A percentile compares a stretch with the other conserved stretches of the same genome.
Conservation (phyloP, 2,888 invertebrate genomes). For the Lysandra coridon region DNA sequence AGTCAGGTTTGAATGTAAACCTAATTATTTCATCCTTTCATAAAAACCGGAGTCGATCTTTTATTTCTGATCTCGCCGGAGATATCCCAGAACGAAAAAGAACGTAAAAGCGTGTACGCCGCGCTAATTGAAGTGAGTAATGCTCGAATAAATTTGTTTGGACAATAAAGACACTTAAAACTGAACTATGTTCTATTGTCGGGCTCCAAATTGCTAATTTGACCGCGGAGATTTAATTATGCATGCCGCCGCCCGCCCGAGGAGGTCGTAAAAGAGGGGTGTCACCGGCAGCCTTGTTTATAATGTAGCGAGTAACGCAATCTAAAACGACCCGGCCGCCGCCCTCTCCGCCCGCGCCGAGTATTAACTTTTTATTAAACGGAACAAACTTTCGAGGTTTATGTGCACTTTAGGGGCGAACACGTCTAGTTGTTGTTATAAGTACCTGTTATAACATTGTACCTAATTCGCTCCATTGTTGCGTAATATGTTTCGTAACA, state of each 20-base stretch:
- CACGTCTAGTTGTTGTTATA: conserved; percentile 54
- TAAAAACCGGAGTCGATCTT: conserved; percentile 41
- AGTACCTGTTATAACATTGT: conserved; percentile 32
- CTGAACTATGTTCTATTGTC: conserved; percentile 75
- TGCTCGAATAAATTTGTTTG: conserved; percentile 73
- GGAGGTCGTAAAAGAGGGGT: conserved; percentile 72
- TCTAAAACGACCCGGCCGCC: conserved; percentile 58
- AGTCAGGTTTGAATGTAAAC: conserved; percentile 45
- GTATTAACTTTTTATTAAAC: conserved; percentile 77
- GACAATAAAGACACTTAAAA: conserved; percentile 72
- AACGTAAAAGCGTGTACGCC: conserved; percentile 53
- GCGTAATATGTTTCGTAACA: conserved; percentile 12
- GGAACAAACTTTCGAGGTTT: conserved; percentile 70
- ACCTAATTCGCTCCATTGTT: conserved; percentile 20
- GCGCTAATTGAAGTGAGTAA: conserved; percentile 66
- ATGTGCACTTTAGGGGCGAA: conserved; percentile 55
- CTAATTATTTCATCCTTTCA: conserved; percentile 46
- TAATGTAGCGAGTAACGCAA: conserved; percentile 77
- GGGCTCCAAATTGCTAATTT: conserved; percentile 74
- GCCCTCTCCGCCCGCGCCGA: conserved; percentile 54
- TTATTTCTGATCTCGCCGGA: conserved; percentile 43
- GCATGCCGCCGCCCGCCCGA: conserved; percentile 68
- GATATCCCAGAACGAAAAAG: conserved; percentile 55
- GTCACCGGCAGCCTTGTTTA: conserved; percentile 75
- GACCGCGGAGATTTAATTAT: conserved; percentile 79